Evolutionary conservation across 2,113 vertebrate species (phyloP).

Genomic region (Alaudala cheleensis): DNA sequence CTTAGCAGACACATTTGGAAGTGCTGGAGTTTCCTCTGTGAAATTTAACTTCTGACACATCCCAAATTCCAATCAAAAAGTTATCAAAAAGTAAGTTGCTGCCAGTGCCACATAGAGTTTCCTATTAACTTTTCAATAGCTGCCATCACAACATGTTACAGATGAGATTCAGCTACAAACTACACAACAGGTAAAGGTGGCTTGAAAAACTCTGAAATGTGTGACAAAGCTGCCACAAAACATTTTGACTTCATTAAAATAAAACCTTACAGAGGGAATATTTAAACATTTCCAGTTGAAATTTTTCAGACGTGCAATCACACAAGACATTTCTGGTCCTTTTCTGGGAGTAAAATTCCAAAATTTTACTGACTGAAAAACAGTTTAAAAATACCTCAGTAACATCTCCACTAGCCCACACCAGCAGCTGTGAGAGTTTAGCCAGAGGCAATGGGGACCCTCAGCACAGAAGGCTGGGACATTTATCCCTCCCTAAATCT

Average conservation of each 20-base stretch:
- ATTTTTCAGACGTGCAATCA: not conserved
- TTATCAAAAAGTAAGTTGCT: not conserved
- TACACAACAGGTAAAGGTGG: not conserved
- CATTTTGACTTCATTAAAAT: not conserved
- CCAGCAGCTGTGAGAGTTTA: not conserved
- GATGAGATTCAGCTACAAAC: not conserved
- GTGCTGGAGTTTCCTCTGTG: not conserved
- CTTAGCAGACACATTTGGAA: not conserved
- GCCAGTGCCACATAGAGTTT: not conserved
- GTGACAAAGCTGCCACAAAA: not conserved
- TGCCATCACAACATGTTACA: not conserved
- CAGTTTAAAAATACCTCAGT: not conserved
- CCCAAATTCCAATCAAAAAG: conserved; percentile 18
- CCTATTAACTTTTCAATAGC: not conserved
- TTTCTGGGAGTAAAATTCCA: not conserved
- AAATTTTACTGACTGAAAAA: not conserved
- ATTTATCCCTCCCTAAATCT: not conserved
- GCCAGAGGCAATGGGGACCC: not conserved
- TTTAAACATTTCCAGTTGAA: not conserved
- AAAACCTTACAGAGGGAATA: not conserved
- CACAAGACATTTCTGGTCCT: not conserved
- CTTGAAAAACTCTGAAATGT: not conserved
- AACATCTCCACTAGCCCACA: not conserved
- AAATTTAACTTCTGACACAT: not conserved
- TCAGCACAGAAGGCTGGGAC: not conserved